A percentile compares a stretch with the other conserved stretches of the same genome.
These are phyloP conservation scores for Thera britannica DNA, from an alignment of 2,888 invertebrate species.

Conservation along the genomic window DNA sequence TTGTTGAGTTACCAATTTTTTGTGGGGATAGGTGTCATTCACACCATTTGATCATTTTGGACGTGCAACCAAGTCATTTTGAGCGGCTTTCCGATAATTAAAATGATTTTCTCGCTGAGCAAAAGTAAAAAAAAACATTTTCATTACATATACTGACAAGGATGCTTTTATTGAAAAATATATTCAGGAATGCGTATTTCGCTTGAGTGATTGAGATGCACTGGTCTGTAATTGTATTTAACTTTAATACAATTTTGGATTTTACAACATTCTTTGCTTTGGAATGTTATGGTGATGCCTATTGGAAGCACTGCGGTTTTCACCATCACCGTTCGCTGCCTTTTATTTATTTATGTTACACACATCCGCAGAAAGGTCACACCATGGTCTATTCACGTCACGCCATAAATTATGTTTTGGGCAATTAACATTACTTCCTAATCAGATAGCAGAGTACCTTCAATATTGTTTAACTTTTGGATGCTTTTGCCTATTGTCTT, in stretches of 20 bases:
- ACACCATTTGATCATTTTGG: constrained; percentile 56
- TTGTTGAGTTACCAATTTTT: constrained; percentile 63
- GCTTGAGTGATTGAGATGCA: too few species aligned
- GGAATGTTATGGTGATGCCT: not conserved
- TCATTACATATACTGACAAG: too few species aligned
- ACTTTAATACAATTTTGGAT: not conserved
- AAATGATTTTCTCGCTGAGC: too few species aligned
- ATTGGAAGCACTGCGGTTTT: not conserved
- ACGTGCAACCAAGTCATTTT: constrained; percentile 14
- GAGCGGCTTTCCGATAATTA: too few species aligned
- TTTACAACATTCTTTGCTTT: not conserved
- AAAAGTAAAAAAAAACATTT: too few species aligned
- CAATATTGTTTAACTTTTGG: constrained; percentile 19
- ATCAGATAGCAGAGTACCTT: constrained; percentile 60
- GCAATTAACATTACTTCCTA: constrained; percentile 73
- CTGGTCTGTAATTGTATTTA: too few species aligned
- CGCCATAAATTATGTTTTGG: constrained; percentile 41
- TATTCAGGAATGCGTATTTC: too few species aligned
- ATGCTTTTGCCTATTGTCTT: not conserved
- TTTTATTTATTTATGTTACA: constrained; percentile 7
- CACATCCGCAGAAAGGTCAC: constrained; percentile 36
- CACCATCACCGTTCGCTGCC: constrained; percentile 1
- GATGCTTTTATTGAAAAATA: too few species aligned
- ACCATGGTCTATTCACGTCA: constrained; percentile 52
- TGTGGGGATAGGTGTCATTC: constrained; percentile 68